Base-by-base conservation (phyloP, 2,113 vertebrate genomes). In the Butorides virescens region DNA sequence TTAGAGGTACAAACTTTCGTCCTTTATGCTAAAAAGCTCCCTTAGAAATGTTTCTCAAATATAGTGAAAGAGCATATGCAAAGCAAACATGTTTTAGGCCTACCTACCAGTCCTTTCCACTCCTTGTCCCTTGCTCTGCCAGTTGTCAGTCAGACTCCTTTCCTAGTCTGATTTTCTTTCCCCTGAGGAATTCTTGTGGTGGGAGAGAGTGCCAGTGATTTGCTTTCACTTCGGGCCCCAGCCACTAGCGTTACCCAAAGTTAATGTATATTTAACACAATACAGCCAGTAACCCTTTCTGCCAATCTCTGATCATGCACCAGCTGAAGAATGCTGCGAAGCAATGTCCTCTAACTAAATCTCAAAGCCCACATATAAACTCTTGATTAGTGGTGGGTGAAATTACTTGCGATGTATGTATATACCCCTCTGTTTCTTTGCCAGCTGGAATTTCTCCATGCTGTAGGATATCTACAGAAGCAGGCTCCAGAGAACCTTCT, bases 371-470 rank as follows among this genome's bases (percentile, higher is more conserved):
- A 73, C 2, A 0, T 91, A 70, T n/a, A 61, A 90, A 90, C 53
- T 93, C 62, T 75, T 92, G 91, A 93, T 94, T 88, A 95, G 86
- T 9, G 30, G 58, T 58, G 75, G 53, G 25, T 73, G 86, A 97
- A 79, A 92, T 88, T 91, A 63, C 68, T 66, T 20, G 79, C 30
- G 23, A 71, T 52, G 76, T 80, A 91, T 80, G 77, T 34, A 50
- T 88, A 79, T 93, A 83, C 49, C 71, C 66, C 49, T 77, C 55
- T 92, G 80, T 81, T 81, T 87, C 86, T 47, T 22, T 88, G 94
- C 91, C 95, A 96, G 42, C 37, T 97, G 94, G 88, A 92, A 89
- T 72, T 72, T 49, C 37, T 93, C 92, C 91, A 76, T 82, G 26
- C 81, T 79, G 81, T 87, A 92, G 49, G 58, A 79, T 96, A 95